These are phyloP conservation scores for Piprites chloris DNA, from an alignment of 2,113 vertebrate species.

Conservation along the genomic window DNA sequence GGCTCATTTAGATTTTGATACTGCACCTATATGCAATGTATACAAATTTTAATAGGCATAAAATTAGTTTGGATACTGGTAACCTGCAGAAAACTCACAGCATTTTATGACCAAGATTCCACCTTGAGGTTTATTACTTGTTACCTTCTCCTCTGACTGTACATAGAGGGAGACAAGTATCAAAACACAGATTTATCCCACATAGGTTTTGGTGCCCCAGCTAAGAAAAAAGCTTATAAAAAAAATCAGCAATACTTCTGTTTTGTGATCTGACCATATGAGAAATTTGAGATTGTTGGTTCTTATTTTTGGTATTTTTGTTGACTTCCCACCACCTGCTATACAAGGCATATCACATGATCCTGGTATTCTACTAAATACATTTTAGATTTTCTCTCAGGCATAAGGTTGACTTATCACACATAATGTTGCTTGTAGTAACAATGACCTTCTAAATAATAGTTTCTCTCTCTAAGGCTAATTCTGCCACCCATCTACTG, in stretches of 20 bases:
- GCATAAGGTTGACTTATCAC: background rate
- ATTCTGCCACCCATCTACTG: background rate
- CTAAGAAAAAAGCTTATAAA: background rate
- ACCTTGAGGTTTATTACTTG: background rate
- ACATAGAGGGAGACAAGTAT: background rate
- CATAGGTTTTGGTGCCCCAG: background rate
- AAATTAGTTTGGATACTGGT: background rate
- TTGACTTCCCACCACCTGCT: background rate
- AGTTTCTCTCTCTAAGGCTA: background rate
- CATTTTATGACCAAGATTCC: background rate
- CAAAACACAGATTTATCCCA: background rate
- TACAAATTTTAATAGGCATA: background rate
- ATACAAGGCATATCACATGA: background rate
- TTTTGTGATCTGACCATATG: background rate
- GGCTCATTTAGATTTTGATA: background rate
- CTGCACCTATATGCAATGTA: background rate
- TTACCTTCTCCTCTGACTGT: background rate
- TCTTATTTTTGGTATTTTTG: background rate
- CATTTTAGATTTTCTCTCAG: background rate
- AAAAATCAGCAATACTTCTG: background rate
- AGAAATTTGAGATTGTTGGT: rapidly evolving
- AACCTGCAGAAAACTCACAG: background rate
- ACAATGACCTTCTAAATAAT: background rate
- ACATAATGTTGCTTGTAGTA: background rate
- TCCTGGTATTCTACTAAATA: background rate